Evolutionary conservation across 2,113 vertebrate genomes (phyloP).

Genomic region (Epinephelus lanceolatus): DNA sequence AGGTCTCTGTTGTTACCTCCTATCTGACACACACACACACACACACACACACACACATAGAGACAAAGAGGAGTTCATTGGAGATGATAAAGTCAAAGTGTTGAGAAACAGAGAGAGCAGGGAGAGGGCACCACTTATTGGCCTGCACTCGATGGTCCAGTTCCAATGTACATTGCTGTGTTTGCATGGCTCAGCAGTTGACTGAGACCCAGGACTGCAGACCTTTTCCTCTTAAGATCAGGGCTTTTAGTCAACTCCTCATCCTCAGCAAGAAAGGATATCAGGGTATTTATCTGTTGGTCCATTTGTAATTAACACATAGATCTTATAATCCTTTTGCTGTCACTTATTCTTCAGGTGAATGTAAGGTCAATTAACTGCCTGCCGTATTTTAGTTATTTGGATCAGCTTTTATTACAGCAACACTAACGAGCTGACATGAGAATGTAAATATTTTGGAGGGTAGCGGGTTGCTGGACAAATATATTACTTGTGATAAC

Average conservation of each 20-base stretch:
- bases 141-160: constrained; percentile 4
- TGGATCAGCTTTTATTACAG: not conserved
- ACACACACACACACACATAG: constrained; percentile 8
- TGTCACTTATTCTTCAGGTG: not conserved
- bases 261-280: not conserved
- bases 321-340: no score
- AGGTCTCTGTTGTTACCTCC: not conserved
- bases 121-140: constrained; percentile 33
- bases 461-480: not conserved
- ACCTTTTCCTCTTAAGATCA: constrained; percentile 28
- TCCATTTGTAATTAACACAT: not conserved
- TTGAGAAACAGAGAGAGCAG: not conserved
- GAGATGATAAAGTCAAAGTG: not conserved
- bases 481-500: no score
- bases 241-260: constrained; percentile 28
- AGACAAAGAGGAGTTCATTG: not conserved
- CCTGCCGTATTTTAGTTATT: not conserved
- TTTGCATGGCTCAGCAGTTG: constrained; percentile 65
- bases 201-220: constrained; percentile 48
- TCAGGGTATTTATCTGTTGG: not conserved
- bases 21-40: not conserved
- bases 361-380: not conserved
- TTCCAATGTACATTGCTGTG: constrained; percentile 40
- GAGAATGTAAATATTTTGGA: not conserved
- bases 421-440: not conserved